Conservation (phyloP, 2,888 invertebrate genomes). For the Crossocerus cetratus region DNA sequence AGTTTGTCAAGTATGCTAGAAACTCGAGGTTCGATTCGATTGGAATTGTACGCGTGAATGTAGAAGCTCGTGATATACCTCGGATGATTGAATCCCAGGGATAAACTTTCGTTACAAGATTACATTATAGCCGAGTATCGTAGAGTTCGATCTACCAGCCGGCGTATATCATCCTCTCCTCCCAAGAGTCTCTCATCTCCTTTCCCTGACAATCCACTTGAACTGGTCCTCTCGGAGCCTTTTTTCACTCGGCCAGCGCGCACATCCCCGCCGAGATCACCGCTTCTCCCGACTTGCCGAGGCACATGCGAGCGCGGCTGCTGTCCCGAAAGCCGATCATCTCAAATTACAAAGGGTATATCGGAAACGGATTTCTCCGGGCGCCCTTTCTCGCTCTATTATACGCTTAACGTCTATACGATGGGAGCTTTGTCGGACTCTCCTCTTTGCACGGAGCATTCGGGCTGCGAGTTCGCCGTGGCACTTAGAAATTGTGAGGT, state of each 20-base stretch:
- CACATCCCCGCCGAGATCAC: constrained; percentile 58
- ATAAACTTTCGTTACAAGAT: too few species aligned
- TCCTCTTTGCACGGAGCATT: background rate
- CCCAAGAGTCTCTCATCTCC: constrained; percentile 41
- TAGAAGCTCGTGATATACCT: too few species aligned
- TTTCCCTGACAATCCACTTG: constrained; percentile 55
- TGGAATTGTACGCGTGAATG: too few species aligned
- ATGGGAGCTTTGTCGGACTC: background rate
- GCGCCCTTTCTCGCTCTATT: constrained; percentile 54
- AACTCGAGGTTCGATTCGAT: too few species aligned
- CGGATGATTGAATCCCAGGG: too few species aligned
- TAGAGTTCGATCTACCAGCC: constrained; percentile 6
- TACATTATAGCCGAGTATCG: background rate
- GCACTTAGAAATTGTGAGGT: too few species aligned
- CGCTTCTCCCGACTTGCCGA: constrained; percentile 48
- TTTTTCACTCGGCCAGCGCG: constrained; percentile 45
- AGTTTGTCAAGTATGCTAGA: too few species aligned
- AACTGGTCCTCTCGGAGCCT: constrained; percentile 43
- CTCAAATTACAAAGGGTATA: constrained; percentile 77
- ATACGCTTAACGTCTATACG: constrained; percentile 48
- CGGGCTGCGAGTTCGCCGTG: too few species aligned
- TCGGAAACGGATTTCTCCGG: constrained; percentile 74
- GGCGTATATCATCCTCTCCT: constrained; percentile 19
- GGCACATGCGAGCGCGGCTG: constrained; percentile 47
- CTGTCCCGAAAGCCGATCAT: constrained; percentile 72